Evolutionary conservation across 2,797 vertebrate genomes (phyloP).

Genomic region (Mormyrus hasselquistii): DNA sequence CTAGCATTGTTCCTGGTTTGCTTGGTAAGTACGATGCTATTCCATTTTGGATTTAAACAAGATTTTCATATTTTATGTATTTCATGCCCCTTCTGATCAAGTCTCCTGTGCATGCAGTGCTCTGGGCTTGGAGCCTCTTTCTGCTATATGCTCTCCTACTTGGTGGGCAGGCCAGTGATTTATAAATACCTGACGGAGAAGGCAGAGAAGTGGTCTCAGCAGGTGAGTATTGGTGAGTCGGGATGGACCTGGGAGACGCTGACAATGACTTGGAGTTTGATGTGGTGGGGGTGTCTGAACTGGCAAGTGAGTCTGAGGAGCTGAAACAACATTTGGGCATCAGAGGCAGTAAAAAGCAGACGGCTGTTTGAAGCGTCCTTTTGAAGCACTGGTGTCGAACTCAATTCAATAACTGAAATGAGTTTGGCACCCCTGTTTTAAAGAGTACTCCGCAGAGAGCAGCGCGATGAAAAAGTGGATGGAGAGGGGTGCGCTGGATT

Average conservation of each 20-base stretch:
- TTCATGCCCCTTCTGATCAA: background rate
- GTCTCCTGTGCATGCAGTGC: slow-evolving; percentile 63
- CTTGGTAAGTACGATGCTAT: slow-evolving; percentile 73
- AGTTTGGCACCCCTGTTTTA: background rate
- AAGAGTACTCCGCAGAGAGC: background rate
- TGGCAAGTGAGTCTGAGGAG: background rate
- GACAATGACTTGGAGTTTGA: background rate
- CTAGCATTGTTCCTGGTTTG: slow-evolving; percentile 94
- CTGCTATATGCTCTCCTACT: slow-evolving; percentile 93
- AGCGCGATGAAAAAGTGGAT: background rate
- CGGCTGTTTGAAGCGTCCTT: background rate
- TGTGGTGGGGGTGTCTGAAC: background rate
- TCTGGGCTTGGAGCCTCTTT: slow-evolving; percentile 95
- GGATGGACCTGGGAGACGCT: background rate
- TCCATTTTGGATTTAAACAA: background rate
- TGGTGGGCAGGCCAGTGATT: slow-evolving; percentile 88
- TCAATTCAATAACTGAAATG: background rate
- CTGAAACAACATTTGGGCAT: background rate
- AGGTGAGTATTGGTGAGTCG: slow-evolving; percentile 64
- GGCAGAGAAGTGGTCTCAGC: slow-evolving; percentile 91
- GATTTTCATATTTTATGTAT: background rate
- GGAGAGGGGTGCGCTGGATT: background rate
- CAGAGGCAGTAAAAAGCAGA: background rate
- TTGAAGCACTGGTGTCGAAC: background rate
- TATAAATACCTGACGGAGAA: slow-evolving; percentile 95